These are phyloP conservation scores for Nineta flava DNA, from an alignment of 2,888 invertebrate species.

Conservation along the genomic window DNA sequence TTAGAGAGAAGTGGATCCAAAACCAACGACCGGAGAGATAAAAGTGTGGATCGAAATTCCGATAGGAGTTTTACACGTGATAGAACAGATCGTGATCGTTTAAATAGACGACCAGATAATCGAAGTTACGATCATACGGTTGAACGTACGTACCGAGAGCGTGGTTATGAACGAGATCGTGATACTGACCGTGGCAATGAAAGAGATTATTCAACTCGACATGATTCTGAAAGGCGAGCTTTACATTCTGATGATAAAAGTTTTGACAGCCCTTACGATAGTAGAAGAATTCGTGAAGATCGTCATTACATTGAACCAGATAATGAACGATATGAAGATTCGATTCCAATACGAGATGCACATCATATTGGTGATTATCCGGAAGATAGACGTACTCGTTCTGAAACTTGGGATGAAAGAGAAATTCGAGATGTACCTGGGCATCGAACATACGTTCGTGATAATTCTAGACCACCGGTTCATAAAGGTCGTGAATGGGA, in stretches of 20 bases:
- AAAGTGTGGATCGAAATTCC: conserved; percentile 17
- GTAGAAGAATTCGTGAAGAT: conserved; percentile 27
- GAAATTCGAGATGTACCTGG: conserved; percentile 19
- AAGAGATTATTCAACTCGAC: conserved; percentile 21
- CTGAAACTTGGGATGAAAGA: conserved; percentile 25
- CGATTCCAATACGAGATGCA: conserved; percentile 18
- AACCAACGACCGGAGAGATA: conserved; percentile 31
- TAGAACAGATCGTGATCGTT: conserved; percentile 31
- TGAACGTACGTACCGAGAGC: conserved; percentile 20
- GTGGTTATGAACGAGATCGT: conserved; percentile 23
- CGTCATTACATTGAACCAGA: conserved; percentile 22
- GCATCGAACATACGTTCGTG: conserved; percentile 19
- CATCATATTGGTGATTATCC: conserved; percentile 20
- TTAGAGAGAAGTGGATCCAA: conserved; percentile 34
- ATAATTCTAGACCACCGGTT: conserved; percentile 17
- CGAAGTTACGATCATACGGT: conserved; percentile 24
- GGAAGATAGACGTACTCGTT: conserved; percentile 22
- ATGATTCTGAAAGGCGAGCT: conserved; percentile 20
- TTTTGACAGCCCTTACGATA: conserved; percentile 30
- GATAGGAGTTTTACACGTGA: conserved; percentile 33
- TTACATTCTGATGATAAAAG: conserved; percentile 20
- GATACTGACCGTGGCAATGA: conserved; percentile 21
- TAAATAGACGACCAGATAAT: conserved; percentile 30
- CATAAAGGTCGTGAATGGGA: conserved; percentile 24
- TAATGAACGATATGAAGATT: conserved; percentile 3